A percentile compares a stretch with the other conserved stretches of the same genome.
Evolutionary conservation across 2,888 invertebrate species (phyloP).

Genomic region (Beris morrisii): DNA sequence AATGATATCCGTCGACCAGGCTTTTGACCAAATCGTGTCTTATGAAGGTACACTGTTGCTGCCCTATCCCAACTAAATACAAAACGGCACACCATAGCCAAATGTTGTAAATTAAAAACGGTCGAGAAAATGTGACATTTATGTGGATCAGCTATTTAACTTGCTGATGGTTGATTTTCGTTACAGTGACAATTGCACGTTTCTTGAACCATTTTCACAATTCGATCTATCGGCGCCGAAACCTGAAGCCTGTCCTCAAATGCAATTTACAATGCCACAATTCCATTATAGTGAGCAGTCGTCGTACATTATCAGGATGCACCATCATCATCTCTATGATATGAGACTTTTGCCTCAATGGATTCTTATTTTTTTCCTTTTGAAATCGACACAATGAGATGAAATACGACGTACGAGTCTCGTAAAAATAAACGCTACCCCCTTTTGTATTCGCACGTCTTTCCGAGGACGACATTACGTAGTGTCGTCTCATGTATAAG

Average conservation of each 20-base stretch:
- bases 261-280: constrained; percentile 23
- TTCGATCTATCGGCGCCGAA: background rate
- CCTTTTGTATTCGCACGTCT: constrained; percentile 31
- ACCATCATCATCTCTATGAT: constrained; percentile 6
- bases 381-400: constrained; percentile 32
- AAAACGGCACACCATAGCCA: too few relatives aligned
- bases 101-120: too few relatives aligned
- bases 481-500: background rate
- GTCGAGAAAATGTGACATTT: constrained; percentile 5
- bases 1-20: too few relatives aligned
- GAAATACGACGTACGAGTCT: constrained; percentile 33
- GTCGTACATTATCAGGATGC: constrained; percentile 15
- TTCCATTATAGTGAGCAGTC: constrained; percentile 3
- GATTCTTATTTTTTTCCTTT: constrained; percentile 24
- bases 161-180: constrained; percentile 8
- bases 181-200: constrained; percentile 14
- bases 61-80: too few relatives aligned
- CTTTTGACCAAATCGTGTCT: too few relatives aligned
- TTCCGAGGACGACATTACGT: constrained; percentile 19
- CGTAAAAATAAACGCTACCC: constrained; percentile 31
- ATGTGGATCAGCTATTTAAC: constrained; percentile 17
- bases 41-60: too few relatives aligned
- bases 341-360: constrained; percentile 13
- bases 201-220: constrained; percentile 9
- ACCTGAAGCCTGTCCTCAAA: background rate